These are phyloP conservation scores for Microtus richardsoni DNA, from an alignment of 2,113 vertebrate species.

Conservation along the genomic window DNA sequence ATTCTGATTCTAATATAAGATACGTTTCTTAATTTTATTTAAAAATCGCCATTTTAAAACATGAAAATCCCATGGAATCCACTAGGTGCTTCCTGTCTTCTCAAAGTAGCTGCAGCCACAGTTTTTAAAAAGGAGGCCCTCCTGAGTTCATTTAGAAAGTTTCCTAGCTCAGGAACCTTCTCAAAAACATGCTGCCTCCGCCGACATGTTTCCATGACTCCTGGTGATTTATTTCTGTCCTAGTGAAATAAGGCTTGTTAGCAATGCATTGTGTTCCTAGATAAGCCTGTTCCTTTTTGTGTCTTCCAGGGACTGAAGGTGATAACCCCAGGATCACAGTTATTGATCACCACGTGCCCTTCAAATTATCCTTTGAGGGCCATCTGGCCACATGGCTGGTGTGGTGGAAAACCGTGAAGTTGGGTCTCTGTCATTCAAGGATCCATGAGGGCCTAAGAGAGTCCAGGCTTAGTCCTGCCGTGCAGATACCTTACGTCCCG, in stretches of 20 bases:
- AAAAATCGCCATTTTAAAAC: background rate
- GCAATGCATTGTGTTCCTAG: background rate
- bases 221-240: background rate
- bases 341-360: rapidly evolving
- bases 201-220: too few species aligned
- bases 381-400: rapidly evolving
- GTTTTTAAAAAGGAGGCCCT: background rate
- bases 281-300: background rate
- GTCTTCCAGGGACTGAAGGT: background rate
- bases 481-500: too few species aligned
- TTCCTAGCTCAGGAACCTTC: background rate
- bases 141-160: background rate
- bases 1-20: background rate
- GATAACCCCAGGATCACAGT: background rate
- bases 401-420: rapidly evolving
- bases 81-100: background rate
- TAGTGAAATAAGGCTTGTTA: background rate
- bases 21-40: background rate
- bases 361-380: background rate
- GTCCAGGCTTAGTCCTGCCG: background rate
- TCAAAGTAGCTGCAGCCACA: too few species aligned
- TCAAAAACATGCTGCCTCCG: rapidly evolving
- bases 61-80: background rate
- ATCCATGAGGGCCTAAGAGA: rapidly evolving
- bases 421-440: too few species aligned